Evolutionary conservation across 2,888 invertebrate species (phyloP).

Genomic region (Leptura quadrifasciata): DNA sequence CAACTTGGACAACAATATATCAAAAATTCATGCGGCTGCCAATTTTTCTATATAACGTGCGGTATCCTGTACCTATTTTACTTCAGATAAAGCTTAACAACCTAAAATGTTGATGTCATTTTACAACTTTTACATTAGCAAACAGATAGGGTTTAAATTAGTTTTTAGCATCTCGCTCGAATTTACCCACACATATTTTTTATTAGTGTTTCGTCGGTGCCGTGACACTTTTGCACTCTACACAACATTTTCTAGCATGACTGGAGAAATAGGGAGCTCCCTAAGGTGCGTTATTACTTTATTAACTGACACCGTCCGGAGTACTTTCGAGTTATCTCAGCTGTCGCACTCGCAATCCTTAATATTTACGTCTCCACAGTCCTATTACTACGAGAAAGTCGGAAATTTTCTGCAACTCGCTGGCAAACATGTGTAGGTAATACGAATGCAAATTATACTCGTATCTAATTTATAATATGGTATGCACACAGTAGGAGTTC

Average conservation of each 20-base stretch:
- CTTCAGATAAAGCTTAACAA: background rate
- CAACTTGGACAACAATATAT: too few relatives aligned
- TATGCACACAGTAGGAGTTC: slow-evolving; percentile 22
- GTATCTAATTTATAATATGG: slow-evolving; percentile 44
- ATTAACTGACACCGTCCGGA: slow-evolving; percentile 70
- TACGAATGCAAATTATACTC: slow-evolving; percentile 53
- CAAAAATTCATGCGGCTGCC: too few relatives aligned
- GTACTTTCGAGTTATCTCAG: slow-evolving; percentile 69
- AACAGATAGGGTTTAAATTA: background rate
- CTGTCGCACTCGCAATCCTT: slow-evolving; percentile 69
- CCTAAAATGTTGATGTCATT: too few relatives aligned
- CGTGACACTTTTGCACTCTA: background rate
- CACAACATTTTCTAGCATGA: slow-evolving; percentile 14
- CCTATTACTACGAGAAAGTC: slow-evolving; percentile 54
- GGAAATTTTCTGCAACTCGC: slow-evolving; percentile 35
- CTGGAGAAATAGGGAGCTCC: slow-evolving; percentile 57
- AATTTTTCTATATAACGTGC: too few relatives aligned
- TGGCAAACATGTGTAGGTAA: slow-evolving; percentile 50
- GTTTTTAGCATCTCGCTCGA: background rate
- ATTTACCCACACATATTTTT: background rate
- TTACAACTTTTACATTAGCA: background rate
- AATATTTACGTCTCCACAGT: slow-evolving; percentile 66
- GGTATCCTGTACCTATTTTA: too few relatives aligned
- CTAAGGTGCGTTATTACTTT: slow-evolving; percentile 71
- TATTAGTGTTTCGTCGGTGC: background rate